Base-by-base conservation (phyloP, 2,888 invertebrate genomes). In the Meiosimyza platycephala region DNA sequence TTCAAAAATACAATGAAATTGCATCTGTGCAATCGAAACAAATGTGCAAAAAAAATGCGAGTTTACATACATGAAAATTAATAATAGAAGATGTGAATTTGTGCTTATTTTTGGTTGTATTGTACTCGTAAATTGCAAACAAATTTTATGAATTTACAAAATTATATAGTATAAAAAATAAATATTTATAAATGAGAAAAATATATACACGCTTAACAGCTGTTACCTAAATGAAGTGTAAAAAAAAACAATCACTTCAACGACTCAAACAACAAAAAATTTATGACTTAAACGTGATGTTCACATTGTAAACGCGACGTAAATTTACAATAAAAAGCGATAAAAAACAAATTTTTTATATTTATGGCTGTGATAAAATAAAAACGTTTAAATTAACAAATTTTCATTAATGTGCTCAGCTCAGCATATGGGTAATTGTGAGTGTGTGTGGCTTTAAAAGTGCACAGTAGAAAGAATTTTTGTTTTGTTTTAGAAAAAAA, bases 321-420 rank as follows among this genome's bases (percentile, higher is more conserved):
- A 28, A 57, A 22, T 12, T 28, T 28, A 57, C 57, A 57, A 57
- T 28, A 57, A 57, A 57, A 57, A 13, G 11, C 22, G 13, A 9
- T 28, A 57, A 57, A 57, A 22, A 12, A 28, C 22, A 57, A 16
- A 12, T 13, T n/a, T 7, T 6, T 11, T 28, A 57, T 57, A 12
- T 57, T 12, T 28, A 22, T 28, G 18, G 13, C 7, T 9, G 57
- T 57, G 18, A 57, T 28, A 12, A 57, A 57, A 22, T 57, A 22
- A 57, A 57, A 57, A 28, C 28, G 15, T 28, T 57, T 57, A 57
- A 57, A 28, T 57, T 63, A 16, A 63, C 11, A 63, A 40, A 63
- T 15, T 47, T 63, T 63, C 7, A 63, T 47, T 63, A 63, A 63
- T 40, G 12, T 47, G 40, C 15, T 22, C 2, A n/a, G 48, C 15